A percentile compares a stretch with the other conserved stretches of the same genome.
These are phyloP conservation scores for Heterohyrax brucei DNA, from an alignment of 2,797 vertebrate species.

Conservation along the genomic window DNA sequence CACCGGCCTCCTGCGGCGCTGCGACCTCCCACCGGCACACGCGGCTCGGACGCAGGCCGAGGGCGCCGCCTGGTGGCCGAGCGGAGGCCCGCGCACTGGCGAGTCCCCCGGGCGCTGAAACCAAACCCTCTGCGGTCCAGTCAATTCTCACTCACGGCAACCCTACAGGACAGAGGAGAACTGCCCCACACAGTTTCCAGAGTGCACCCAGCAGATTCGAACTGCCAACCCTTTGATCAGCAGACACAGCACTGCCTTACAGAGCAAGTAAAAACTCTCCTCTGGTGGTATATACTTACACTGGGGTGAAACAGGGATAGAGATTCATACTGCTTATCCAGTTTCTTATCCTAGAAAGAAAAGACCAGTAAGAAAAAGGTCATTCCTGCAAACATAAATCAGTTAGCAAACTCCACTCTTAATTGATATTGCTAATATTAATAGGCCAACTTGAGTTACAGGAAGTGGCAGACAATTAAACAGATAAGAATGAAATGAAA, in stretches of 20 bases:
- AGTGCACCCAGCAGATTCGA: too few species aligned
- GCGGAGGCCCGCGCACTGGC: too few species aligned
- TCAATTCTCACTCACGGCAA: too few species aligned
- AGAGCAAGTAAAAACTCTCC: rapidly evolving
- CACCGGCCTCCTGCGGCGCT: background rate
- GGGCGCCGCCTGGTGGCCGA: background rate
- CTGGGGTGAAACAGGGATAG: constrained; percentile 94
- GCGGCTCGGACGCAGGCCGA: too few species aligned
- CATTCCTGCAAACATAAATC: background rate
- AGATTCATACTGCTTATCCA: constrained; percentile 97
- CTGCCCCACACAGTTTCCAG: too few species aligned
- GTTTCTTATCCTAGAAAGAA: constrained; percentile 95
- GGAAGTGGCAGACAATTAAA: background rate
- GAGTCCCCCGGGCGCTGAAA: too few species aligned
- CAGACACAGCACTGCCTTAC: too few species aligned
- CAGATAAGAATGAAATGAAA: background rate
- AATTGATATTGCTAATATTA: background rate
- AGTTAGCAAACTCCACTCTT: background rate
- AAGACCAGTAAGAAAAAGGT: background rate
- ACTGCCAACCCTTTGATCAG: too few species aligned
- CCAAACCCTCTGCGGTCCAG: too few species aligned
- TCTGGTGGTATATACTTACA: constrained; percentile 92
- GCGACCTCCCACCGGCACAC: background rate
- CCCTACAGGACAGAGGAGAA: too few species aligned
- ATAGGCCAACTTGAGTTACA: background rate